Base-by-base conservation (phyloP, 2,888 invertebrate species). In the Aphidoletes aphidimyza region DNA sequence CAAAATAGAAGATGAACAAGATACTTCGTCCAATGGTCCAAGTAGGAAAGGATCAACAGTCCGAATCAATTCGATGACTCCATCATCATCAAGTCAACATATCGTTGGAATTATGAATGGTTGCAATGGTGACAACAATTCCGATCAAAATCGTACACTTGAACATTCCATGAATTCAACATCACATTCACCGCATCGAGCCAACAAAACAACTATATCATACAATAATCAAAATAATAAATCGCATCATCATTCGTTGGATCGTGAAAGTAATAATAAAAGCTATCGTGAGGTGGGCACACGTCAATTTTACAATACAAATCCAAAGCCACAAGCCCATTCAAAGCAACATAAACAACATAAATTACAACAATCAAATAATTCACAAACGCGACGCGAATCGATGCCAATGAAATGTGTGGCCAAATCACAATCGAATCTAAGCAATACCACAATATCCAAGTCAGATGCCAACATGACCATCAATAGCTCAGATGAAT, bases 31-130 rank as follows among this genome's bases (percentile, higher is more conserved):
- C 30, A 84, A 85, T 49, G 83, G 84, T 36, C 84, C 85, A 30
- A 85, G 85, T 83, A 83, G 85, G 39, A 85, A 85, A 83, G 85
- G 85, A 14, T 85, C 85, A 47, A 85, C 85, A 47, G 37, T 42
- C 30, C 83, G 84, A n/a, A 30, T 39, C 8, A 85, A 84, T 45
- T 69, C 85, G 19, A 69, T 85, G 47, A 85, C 85, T 17, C 85
- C 85, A 37, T 85, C 85, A 34, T 54, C 84, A 45, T 85, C 85
- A 19, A 85, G 83, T 83, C 69, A 84, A 19, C 78, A 85, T 78
- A 49, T 85, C 26, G 42, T 45, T 45, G 42, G 26, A 26, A 30
- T 45, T 26, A 83, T 39, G 22, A 83, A 83, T 17, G 42, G 49
- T 36, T 34, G 47, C 30, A 42, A 47, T 34, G 47, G 47, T 49